phyloP scores from a whole-genome alignment of 2,797 vertebrate genomes.

The Hephaestus fuliginosus region DNA sequence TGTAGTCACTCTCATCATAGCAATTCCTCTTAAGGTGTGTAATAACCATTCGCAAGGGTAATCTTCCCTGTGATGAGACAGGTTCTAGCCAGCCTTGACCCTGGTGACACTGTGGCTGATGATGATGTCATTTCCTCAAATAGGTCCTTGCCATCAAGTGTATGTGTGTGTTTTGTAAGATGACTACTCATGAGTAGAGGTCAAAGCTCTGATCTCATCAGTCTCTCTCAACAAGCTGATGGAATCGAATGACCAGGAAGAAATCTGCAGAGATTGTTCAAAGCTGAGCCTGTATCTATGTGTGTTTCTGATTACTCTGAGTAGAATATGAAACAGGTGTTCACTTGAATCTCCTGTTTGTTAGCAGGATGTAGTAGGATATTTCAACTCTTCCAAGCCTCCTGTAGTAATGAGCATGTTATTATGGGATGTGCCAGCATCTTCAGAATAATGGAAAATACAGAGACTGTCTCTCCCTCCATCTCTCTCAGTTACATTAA shows the following conservation, averaged over 20 bases:
- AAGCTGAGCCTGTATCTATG: constrained; percentile 18
- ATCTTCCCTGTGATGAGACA: constrained; percentile 72
- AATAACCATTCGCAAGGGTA: constrained; percentile 74
- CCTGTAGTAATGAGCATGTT: constrained; percentile 66
- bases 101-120: constrained; percentile 66
- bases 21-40: constrained; percentile 73
- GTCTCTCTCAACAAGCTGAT: constrained; percentile 76
- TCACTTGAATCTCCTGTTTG: constrained; percentile 52
- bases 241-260: constrained; percentile 73
- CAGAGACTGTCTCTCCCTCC: constrained; percentile 47
- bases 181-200: constrained; percentile 77
- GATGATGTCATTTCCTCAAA: constrained; percentile 83
- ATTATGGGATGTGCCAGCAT: constrained; percentile 53
- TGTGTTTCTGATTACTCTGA: constrained; percentile 39
- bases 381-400: constrained; percentile 52
- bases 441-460: constrained; percentile 63
- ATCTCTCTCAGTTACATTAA: constrained; percentile 44
- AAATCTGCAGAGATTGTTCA: constrained; percentile 42
- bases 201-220: constrained; percentile 81
- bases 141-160: constrained; percentile 67
- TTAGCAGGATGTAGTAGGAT: constrained; percentile 62
- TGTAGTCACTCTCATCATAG: constrained; percentile 59
- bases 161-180: constrained; percentile 50
- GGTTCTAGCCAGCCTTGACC: constrained; percentile 78
- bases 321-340: constrained; percentile 67